Conservation (phyloP, 2,113 vertebrate species). For the Hippopotamus amphibius region DNA sequence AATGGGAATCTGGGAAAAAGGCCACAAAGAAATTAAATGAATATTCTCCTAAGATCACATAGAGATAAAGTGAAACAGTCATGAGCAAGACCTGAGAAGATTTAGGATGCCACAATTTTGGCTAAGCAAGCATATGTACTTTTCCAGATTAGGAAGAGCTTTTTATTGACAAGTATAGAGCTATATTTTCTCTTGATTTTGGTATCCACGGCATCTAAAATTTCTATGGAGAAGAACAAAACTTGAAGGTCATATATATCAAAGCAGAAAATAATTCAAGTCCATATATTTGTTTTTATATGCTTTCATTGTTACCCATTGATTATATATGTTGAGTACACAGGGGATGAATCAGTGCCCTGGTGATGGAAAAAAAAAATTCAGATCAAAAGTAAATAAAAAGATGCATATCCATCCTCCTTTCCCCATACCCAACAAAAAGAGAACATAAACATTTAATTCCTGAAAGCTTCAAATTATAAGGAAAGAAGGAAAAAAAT, state of each 20-base stretch:
- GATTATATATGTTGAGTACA: background rate
- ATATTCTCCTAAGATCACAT: background rate
- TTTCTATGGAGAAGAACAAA: background rate
- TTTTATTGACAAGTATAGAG: background rate
- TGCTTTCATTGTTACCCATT: background rate
- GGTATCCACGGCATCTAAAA: background rate
- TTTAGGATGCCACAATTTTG: background rate
- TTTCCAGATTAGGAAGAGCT: background rate
- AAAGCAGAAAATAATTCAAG: background rate
- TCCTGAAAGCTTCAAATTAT: background rate
- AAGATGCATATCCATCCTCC: background rate
- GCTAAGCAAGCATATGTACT: background rate
- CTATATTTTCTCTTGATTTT: background rate
- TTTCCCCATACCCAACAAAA: background rate
- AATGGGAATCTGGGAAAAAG: constrained; percentile 32
- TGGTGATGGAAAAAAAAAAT: background rate
- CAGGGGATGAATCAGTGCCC: background rate
- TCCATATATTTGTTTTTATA: background rate
- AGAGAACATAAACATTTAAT: background rate
- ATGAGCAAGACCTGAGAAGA: background rate
- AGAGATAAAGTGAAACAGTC: background rate
- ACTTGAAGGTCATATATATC: background rate
- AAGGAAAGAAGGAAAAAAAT: background rate
- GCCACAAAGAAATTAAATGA: background rate
- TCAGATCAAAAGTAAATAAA: background rate